Percentiles rank a stretch among this genome's conserved stretches.
Conservation (phyloP, 2,113 vertebrate species). For the Hydrochoerus hydrochaeris region DNA sequence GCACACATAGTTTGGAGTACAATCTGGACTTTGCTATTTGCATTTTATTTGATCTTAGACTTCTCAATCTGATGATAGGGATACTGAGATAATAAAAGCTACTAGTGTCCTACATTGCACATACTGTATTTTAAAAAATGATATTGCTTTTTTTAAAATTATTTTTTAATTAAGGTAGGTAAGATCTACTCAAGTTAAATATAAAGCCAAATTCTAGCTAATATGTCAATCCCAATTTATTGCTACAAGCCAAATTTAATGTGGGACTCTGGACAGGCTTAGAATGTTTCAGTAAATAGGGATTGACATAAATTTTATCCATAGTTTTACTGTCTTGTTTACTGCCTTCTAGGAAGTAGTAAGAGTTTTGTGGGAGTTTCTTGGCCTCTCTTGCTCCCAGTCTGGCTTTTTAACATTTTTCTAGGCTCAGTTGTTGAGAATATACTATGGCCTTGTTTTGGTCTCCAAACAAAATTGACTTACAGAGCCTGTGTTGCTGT, state of each 20-base stretch:
- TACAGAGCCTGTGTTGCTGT: neutral
- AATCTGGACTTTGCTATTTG: conserved; percentile 6
- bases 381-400: neutral
- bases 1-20: neutral
- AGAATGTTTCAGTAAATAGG: no score
- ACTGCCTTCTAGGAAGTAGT: neutral
- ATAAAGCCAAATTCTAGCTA: neutral
- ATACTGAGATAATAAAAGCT: neutral
- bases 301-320: neutral
- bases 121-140: neutral
- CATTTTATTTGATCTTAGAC: neutral
- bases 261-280: no score
- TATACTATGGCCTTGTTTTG: conserved; percentile 17
- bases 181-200: neutral
- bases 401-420: conserved; percentile 28
- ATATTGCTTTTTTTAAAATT: neutral
- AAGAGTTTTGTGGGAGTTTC: neutral
- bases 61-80: conserved; percentile 36
- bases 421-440: conserved; percentile 37
- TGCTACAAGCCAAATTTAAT: no score
- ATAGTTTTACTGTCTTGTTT: neutral
- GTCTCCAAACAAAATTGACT: neutral
- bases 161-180: neutral
- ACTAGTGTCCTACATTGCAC: neutral
- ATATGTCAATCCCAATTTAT: neutral